Evolutionary conservation across 2,888 invertebrate genomes (phyloP), one percentile per base, ranked within the genome.

Genomic region (Holacanthella duospinosa): DNA sequence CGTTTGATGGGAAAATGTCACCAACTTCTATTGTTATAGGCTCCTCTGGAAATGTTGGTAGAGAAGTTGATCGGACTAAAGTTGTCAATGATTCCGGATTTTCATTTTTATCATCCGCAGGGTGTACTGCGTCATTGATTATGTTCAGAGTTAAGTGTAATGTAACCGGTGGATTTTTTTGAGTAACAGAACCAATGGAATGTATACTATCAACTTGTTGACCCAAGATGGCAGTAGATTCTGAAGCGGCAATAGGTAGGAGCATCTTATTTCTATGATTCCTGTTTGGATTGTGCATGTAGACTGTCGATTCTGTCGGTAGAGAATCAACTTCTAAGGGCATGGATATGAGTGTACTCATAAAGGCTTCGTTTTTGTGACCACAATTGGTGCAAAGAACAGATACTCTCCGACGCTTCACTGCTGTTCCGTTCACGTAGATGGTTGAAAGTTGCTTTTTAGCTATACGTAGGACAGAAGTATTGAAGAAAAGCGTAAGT

Each of bases 371-470:
- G 60, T 70, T 73, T 28, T 69, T 69, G 60, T 66, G 69, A 2
- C 73, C 73, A 59, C 73, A 73, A 29, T 73, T 72, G 1, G 71
- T 66, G 53, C 73, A 73, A 2, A 72, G 66, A 12, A 73, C 68
- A 1, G 73, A 73, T 4, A 73, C 69, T 48, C 69, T 56, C 12
- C 64, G 65, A n/a, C 64, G 62, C 29, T 63, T 60, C 4, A 65
- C 27, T 12, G 61, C 28, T 2, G 68, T 68, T 43, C 71, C 69
- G 28, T 71, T 69, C 16, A 71, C 68, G 59, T 73, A 73, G 55
- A 73, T 73, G 9, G 72, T 72, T 56, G 71, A 71, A 54, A 73
- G 55, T 53, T 73, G 73, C 54, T 64, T 64, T 55, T 71, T 73
- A 2, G 73, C 73, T 29, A 71, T 71, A 2, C 69, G 61, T 1